phyloP scores from a whole-genome alignment of 1,140 invertebrate species.

The Campoletis sonorensis region DNA sequence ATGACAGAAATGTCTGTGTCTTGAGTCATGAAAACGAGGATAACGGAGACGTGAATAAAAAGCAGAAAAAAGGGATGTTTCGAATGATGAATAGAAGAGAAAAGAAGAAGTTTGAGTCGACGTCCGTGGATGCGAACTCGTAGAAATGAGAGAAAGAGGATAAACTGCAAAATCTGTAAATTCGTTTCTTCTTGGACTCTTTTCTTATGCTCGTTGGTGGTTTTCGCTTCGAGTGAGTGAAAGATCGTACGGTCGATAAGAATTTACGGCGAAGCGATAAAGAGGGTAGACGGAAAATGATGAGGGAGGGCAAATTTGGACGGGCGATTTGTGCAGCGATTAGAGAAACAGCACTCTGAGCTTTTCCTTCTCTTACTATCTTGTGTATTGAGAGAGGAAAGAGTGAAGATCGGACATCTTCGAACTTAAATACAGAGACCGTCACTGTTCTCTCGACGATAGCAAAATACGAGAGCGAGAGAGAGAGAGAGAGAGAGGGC shows the following conservation, averaged over 20 bases:
- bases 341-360: slow-evolving; percentile 48
- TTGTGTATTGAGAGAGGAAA: slow-evolving; percentile 1
- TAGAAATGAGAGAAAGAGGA: slow-evolving; percentile 16
- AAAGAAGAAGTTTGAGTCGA: not conserved
- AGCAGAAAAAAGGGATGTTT: not conserved
- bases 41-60: not conserved
- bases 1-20: too few relatives aligned
- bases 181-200: slow-evolving; percentile 3
- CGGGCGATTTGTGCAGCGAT: slow-evolving; percentile 62
- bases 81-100: not conserved
- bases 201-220: slow-evolving; percentile 32
- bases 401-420: not conserved
- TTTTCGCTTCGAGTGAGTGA: slow-evolving; percentile 18
- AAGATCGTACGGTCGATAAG: slow-evolving; percentile 47
- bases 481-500: slow-evolving; percentile 3
- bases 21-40: too few relatives aligned
- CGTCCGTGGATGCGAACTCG: not conserved
- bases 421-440: slow-evolving; percentile 42
- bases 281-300: slow-evolving; percentile 51
- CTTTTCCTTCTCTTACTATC: not conserved
- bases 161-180: not conserved
- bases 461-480: slow-evolving; percentile 12
- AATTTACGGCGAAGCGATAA: slow-evolving; percentile 47
- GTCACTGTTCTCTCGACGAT: slow-evolving; percentile 40
- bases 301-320: slow-evolving; percentile 58